A percentile compares a stretch with the other conserved stretches of the same genome.
phyloP scores from a whole-genome alignment of 1,140 invertebrate species.

The Lepidurus apus region DNA sequence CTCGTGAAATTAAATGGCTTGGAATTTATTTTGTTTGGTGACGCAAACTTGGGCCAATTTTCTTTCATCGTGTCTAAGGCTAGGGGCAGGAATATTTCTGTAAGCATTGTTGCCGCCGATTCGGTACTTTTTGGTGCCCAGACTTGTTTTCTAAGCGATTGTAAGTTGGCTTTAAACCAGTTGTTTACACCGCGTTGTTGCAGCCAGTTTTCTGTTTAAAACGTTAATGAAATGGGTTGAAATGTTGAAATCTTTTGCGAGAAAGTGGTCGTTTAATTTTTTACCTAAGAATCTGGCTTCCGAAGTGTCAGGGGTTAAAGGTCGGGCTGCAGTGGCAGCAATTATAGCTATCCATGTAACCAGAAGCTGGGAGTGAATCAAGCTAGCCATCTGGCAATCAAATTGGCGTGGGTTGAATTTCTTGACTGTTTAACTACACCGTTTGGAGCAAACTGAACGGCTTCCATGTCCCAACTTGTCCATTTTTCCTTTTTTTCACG shows the following conservation, averaged over 20 bases:
- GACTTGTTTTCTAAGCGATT: background rate
- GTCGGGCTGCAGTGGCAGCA: background rate
- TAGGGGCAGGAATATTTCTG: background rate
- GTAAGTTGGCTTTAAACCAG: background rate
- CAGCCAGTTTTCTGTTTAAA: background rate
- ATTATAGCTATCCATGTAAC: background rate
- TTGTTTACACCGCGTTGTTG: background rate
- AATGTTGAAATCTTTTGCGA: background rate
- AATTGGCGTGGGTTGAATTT: background rate
- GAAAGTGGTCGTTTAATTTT: background rate
- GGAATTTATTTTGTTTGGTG: background rate
- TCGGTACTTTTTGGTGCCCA: background rate
- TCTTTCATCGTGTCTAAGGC: background rate
- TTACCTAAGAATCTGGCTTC: background rate
- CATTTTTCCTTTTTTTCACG: background rate
- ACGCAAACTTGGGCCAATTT: background rate
- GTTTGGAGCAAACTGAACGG: background rate
- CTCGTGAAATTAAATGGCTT: background rate
- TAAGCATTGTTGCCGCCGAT: background rate
- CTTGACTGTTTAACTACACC: background rate
- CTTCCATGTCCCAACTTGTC: background rate
- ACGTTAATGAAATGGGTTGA: background rate
- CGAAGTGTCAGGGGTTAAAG: background rate
- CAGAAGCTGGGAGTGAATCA: background rate
- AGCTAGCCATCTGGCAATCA: slow-evolving; percentile 10